These are phyloP conservation scores for Lepus oiostolus DNA, from an alignment of 2,797 vertebrate species.

Conservation along the genomic window DNA sequence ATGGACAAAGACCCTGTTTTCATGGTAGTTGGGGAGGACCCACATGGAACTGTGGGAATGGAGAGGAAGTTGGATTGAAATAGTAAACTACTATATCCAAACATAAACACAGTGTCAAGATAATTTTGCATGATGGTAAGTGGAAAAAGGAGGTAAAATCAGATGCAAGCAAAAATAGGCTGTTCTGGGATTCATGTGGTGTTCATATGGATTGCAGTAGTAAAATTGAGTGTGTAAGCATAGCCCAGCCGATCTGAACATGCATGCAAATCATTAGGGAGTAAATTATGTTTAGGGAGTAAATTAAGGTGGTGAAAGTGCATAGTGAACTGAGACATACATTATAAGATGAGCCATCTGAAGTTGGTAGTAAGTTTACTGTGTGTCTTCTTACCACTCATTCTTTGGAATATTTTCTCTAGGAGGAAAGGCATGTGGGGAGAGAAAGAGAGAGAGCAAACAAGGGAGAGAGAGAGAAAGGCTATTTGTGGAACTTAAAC, in stretches of 20 bases:
- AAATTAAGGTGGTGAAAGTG: not conserved
- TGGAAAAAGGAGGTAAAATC: not conserved
- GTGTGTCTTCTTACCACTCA: not conserved
- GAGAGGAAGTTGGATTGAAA: not conserved
- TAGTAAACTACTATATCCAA: constrained; percentile 7
- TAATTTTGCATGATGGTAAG: not conserved
- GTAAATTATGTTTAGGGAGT: not conserved
- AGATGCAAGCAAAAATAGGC: not conserved
- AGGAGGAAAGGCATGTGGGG: not conserved
- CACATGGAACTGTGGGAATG: not conserved
- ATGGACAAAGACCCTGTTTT: not conserved
- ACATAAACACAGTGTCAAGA: not conserved
- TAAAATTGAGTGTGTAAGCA: not conserved
- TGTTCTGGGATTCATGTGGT: not conserved
- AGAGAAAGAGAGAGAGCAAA: not conserved
- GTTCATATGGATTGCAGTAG: not conserved
- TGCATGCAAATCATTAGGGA: not conserved
- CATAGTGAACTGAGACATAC: not conserved
- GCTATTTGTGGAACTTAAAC: not conserved
- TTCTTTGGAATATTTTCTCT: not conserved
- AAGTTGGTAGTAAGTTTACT: not conserved
- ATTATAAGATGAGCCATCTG: not conserved
- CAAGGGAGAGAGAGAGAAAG: not conserved
- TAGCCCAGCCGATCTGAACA: not conserved
- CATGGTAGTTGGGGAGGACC: not conserved